Base-by-base conservation (phyloP, 64 coral and sea anemone species). In the Montipora efflorescens region DNA sequence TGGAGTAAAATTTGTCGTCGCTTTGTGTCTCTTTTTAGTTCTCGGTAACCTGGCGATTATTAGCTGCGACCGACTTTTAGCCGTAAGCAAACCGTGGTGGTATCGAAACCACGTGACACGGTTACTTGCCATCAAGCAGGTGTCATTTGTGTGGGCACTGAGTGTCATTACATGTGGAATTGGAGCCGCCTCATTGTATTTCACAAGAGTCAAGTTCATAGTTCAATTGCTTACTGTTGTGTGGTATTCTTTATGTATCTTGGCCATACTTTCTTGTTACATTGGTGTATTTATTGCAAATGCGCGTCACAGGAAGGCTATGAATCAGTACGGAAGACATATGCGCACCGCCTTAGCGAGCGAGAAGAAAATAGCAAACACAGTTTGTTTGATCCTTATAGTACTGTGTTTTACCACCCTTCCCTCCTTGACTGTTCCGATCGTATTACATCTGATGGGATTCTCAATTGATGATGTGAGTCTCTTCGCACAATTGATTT, bases 321-420 rank as follows among this genome's bases (percentile, higher is more conserved):
- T 64, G 5, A 3, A 12, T 64, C 13, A 14, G 13, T 64, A 64
- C 14, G 11, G 14, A 64, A n/a, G 50, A 23, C 19, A 12, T 14
- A 36, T 58, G n/a, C 50, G 53, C 52, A 12, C 79, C 5, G 20
- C 10, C 4, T 11, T 81, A 28, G 23, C 16, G n/a, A n/a, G 79
- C 20, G 79, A 81, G 21, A 81, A 59, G 19, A 81, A 81, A 81
- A 8, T 81, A 52, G 52, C 79, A 4, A 81, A 81, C 20, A 81
- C 79, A 81, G 79, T 16, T 36, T n/a, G 79, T 11, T 81, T 81
- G 20, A 81, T 81, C 4, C 52, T 81, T 2, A 13, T 81, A 23
- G 79, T 81, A 3, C 51, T 81, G 0, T 57, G 50, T 12, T 81
- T 81, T 9, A 81, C 79, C 23, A 12, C 59, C 51, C 23, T 81